Evolutionary conservation across 2,113 vertebrate species (phyloP).

Genomic region (Cynopterus brachyotis): DNA sequence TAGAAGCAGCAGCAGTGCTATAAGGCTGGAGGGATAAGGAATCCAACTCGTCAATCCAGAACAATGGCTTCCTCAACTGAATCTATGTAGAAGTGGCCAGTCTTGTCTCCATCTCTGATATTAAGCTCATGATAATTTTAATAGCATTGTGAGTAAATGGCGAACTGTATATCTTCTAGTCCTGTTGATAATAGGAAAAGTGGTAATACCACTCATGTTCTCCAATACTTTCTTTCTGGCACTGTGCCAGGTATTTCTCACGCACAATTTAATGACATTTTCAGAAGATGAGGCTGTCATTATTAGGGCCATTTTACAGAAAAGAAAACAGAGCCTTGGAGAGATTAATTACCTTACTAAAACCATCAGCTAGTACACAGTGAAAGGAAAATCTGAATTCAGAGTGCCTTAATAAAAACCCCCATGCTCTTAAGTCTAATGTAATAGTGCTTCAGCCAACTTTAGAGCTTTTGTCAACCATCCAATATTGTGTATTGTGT

Average conservation of each 20-base stretch:
- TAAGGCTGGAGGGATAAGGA: accelerated
- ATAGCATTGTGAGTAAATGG: neutral
- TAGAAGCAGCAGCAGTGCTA: neutral
- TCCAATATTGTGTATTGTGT: neutral
- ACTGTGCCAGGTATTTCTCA: neutral
- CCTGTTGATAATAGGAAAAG: neutral
- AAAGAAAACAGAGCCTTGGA: neutral
- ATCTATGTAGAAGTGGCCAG: neutral
- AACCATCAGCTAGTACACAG: neutral
- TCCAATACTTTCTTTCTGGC: neutral
- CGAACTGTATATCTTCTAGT: neutral
- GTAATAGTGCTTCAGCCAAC: neutral
- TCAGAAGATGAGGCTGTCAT: neutral
- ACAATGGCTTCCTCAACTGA: neutral
- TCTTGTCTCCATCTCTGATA: neutral
- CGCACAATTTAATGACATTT: neutral
- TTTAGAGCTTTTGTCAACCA: neutral
- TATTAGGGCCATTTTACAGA: neutral
- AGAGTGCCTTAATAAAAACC: neutral
- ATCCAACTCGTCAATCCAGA: neutral
- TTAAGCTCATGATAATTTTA: neutral
- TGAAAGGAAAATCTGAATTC: neutral
- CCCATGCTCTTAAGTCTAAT: neutral
- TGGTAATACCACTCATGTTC: neutral
- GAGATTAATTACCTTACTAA: neutral